phyloP scores from a whole-genome alignment of 2,888 invertebrate species.

The Aphodius sticticus region DNA sequence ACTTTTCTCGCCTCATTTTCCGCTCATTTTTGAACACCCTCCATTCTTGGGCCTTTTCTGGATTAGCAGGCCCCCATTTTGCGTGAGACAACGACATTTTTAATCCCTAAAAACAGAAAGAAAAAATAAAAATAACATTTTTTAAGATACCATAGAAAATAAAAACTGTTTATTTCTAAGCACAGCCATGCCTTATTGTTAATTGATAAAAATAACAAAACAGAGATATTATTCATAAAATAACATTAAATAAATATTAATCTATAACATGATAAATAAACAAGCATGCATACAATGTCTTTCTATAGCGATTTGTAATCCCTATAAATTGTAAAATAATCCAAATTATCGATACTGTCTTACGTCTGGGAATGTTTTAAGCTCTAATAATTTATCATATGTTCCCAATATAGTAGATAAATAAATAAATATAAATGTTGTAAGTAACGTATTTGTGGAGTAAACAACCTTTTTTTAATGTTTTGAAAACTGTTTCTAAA shows the following conservation, averaged over 20 bases:
- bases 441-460: too few species aligned
- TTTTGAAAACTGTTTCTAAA: too few species aligned
- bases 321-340: not conserved
- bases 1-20: constrained; percentile 29
- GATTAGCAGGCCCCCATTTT: constrained; percentile 58
- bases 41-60: constrained; percentile 54
- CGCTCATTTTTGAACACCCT: constrained; percentile 52
- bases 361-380: not conserved
- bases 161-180: too few species aligned
- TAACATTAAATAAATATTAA: too few species aligned
- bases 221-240: too few species aligned
- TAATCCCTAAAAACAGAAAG: constrained; percentile 50
- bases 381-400: not conserved
- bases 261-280: too few species aligned
- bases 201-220: too few species aligned
- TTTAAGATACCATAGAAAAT: not conserved
- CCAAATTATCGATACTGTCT: not conserved
- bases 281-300: too few species aligned
- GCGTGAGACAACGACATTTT: constrained; percentile 51
- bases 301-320: too few species aligned
- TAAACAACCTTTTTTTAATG: too few species aligned
- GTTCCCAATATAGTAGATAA: not conserved
- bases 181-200: too few species aligned
- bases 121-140: not conserved
- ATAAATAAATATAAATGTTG: constrained; percentile 1